A percentile compares a stretch with the other conserved stretches of the same genome.
Conservation (phyloP, 2,797 vertebrate genomes). For the Sebastes nivosus region DNA sequence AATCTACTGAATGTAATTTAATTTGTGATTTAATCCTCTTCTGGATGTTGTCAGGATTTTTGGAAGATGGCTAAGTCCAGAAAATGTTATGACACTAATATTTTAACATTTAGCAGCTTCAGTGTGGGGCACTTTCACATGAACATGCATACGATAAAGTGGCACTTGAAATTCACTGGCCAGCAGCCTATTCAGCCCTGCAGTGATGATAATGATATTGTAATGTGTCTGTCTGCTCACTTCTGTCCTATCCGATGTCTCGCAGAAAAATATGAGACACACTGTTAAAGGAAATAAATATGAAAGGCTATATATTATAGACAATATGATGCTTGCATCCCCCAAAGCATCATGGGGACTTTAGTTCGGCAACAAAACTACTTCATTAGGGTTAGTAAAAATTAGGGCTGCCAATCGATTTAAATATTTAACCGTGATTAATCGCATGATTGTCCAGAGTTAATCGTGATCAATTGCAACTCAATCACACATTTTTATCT, state of each 20-base stretch:
- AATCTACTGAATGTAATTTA: conserved; percentile 28
- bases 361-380: too few species aligned
- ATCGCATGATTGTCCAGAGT: too few species aligned
- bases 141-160: not conserved
- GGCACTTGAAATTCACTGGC: not conserved
- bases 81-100: conserved; percentile 1
- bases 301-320: not conserved
- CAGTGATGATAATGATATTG: not conserved
- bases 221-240: not conserved
- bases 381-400: too few species aligned
- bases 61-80: not conserved
- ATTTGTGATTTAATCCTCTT: conserved; percentile 37
- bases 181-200: not conserved
- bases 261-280: too few species aligned
- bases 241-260: not conserved
- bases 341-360: not conserved
- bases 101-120: not conserved
- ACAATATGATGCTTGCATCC: not conserved
- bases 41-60: conserved; percentile 5
- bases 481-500: too few species aligned
- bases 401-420: too few species aligned
- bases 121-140: not conserved
- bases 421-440: too few species aligned
- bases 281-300: not conserved
- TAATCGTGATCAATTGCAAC: too few species aligned